Percentiles rank a stretch among this genome's conserved stretches.
Conservation (phyloP, 2,797 vertebrate genomes). For the Semaprochilodus insignis region DNA sequence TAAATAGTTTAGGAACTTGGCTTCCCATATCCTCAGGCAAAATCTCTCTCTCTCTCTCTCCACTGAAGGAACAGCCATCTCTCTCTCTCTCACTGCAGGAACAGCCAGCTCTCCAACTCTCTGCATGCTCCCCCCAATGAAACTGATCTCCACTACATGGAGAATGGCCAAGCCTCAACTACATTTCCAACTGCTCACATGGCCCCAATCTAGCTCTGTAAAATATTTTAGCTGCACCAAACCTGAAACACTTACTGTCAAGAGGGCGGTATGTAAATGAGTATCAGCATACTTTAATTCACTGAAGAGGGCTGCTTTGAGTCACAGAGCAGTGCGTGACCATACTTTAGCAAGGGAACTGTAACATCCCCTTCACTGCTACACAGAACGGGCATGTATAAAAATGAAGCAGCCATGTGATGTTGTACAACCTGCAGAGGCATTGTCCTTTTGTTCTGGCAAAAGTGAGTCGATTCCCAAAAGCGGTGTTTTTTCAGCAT, state of each 20-base stretch:
- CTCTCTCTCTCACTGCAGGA: background rate
- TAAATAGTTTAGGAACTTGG: constrained; percentile 40
- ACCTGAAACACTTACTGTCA: background rate
- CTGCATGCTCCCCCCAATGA: background rate
- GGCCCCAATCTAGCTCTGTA: background rate
- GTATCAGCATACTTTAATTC: background rate
- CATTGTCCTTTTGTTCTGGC: background rate
- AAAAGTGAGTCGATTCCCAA: background rate
- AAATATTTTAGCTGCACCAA: constrained; percentile 1
- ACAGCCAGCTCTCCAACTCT: background rate
- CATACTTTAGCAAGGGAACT: background rate
- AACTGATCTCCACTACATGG: background rate
- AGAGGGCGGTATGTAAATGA: background rate
- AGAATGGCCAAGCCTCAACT: background rate
- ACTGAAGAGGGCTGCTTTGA: background rate
- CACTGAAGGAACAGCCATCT: background rate
- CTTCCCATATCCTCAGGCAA: constrained; percentile 1
- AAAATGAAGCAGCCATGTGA: background rate
- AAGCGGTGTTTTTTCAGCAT: background rate
- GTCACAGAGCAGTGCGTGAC: background rate
- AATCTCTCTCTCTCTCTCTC: background rate
- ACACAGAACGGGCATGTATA: background rate
- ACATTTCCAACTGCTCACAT: background rate
- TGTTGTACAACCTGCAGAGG: background rate
- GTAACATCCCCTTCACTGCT: background rate